A percentile compares a stretch with the other conserved stretches of the same genome.
phyloP scores from a whole-genome alignment of 2,797 vertebrate species.

The Bovichtus variegatus region DNA sequence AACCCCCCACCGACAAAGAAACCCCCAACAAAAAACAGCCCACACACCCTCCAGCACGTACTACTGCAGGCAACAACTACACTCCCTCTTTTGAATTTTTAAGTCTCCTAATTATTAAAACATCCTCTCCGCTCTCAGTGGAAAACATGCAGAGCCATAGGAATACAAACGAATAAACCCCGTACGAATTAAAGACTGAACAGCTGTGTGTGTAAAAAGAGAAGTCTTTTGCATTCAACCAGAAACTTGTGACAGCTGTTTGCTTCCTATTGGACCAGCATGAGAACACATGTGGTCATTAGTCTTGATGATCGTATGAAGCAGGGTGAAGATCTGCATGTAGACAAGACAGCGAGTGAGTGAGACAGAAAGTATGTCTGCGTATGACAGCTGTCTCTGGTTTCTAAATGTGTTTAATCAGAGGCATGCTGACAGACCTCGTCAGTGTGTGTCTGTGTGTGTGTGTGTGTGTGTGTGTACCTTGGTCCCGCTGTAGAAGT shows the following conservation, averaged over 20 bases:
- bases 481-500: slow-evolving; percentile 99
- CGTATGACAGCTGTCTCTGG: slow-evolving; percentile 54
- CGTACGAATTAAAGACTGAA: slow-evolving; percentile 19
- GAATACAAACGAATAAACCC: slow-evolving; percentile 39
- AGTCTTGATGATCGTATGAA: slow-evolving; percentile 25
- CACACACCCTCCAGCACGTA: slow-evolving; percentile 21
- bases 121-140: slow-evolving; percentile 25
- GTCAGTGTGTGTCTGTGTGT: slow-evolving; percentile 14
- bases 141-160: slow-evolving; percentile 36
- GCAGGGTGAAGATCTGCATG: slow-evolving; percentile 16
- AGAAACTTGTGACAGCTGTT: slow-evolving; percentile 52
- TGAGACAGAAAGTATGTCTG: slow-evolving; percentile 24
- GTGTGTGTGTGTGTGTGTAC: slow-evolving; percentile 74
- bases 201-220: slow-evolving; percentile 35
- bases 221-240: slow-evolving; percentile 25
- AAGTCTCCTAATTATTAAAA: slow-evolving; percentile 48
- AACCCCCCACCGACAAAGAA: slow-evolving; percentile 7
- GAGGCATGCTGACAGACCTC: slow-evolving; percentile 26
- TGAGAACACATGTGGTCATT: slow-evolving; percentile 48
- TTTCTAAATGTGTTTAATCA: slow-evolving; percentile 48
- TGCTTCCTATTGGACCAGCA: slow-evolving; percentile 8
- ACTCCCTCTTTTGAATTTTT: slow-evolving; percentile 27
- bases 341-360: slow-evolving; percentile 4
- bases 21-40: slow-evolving; percentile 15
- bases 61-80: slow-evolving; percentile 33